Evolutionary conservation across 2,797 vertebrate species (phyloP), one percentile per base, ranked within the genome.

Genomic region (Galagoides demidoff): DNA sequence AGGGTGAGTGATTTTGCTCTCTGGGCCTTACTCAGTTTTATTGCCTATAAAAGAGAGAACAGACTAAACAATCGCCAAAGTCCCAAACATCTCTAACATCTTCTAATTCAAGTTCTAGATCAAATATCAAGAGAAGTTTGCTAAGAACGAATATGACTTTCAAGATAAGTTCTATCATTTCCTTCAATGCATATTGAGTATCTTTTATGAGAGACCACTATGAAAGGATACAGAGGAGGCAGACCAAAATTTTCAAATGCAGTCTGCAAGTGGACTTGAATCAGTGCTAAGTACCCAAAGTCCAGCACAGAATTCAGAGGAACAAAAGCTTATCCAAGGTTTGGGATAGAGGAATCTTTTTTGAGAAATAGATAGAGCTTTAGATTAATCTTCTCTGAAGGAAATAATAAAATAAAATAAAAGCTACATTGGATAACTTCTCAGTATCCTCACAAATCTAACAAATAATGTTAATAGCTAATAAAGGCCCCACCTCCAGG

Each of bases 391-490:
- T 59, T 92, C 87, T 95, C 64, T 85, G 66, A 95, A 89, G 76
- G 52, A 82, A 66, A 31, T 31, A 31, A 19, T 57, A 57, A 66
- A 66, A 64, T 31, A 64, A 61, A 19, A 66, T 66, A 66, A 66
- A 95, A 74, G 29, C 25, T 76, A 57, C 89, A 68, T 39, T 11
- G 11, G 68, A 91, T 23, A 73, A 85, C 16, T 37, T 95, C 23
- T 85, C 3, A 45, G 45, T n/a, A 76, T 70, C 43, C 34, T 96
- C 79, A 34, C 37, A 89, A 85, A 92, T 31, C 49, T 74, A 90
- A 73, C 27, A 83, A 86, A 95, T 74, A 82, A 76, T 82, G 71
- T 64, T 90, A 73, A 59, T 49, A 49, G 57, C 64, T 87, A 95
- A 76, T 57, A 78, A 76, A 92, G 63, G 8, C 68, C 71, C 55